Evolutionary conservation across 2,888 invertebrate genomes (phyloP).

Genomic region (Mimachlamys varia): DNA sequence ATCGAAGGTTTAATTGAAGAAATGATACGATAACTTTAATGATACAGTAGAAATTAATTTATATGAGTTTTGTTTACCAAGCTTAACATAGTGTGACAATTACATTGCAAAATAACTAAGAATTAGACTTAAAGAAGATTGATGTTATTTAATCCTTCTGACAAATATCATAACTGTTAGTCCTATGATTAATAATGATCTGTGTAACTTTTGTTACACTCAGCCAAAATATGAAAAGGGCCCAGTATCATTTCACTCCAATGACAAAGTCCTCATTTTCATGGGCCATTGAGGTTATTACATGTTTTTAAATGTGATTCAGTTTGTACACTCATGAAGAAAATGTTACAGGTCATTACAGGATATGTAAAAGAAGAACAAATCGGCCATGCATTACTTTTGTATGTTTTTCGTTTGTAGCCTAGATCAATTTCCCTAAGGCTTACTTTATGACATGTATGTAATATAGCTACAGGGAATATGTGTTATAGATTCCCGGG

Average conservation of each 20-base stretch:
- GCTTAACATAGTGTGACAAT: no score
- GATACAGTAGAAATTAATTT: no score
- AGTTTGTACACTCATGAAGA: not conserved
- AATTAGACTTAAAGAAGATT: no score
- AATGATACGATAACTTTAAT: no score
- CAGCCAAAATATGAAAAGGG: not conserved
- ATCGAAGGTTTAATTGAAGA: no score
- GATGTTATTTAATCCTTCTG: no score
- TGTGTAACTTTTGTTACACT: no score
- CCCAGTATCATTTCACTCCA: not conserved
- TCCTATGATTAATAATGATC: not conserved
- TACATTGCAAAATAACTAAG: no score
- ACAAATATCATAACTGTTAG: no score
- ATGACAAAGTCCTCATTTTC: not conserved
- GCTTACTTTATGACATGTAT: not conserved
- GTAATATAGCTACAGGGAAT: not conserved
- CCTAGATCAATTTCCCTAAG: not conserved
- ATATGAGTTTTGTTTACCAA: no score
- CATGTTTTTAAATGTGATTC: not conserved
- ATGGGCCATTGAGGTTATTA: not conserved
- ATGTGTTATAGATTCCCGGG: not conserved
- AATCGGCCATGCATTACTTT: not conserved
- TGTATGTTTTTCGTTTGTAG: not conserved
- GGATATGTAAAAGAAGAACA: not conserved
- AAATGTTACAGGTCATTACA: not conserved